These are phyloP conservation scores for Saccopteryx leptura DNA, from an alignment of 2,113 vertebrate species.

Conservation along the genomic window DNA sequence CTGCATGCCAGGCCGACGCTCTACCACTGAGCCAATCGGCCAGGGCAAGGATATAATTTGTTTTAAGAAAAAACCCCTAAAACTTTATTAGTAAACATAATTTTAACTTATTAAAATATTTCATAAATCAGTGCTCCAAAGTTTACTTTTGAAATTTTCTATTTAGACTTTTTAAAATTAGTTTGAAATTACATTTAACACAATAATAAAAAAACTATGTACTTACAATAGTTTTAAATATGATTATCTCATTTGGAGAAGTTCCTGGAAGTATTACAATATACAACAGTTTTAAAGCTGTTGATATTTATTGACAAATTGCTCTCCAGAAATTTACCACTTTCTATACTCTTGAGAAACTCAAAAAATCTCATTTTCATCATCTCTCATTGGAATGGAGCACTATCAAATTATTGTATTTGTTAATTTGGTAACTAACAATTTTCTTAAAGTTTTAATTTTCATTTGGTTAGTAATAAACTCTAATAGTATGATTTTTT, in stretches of 20 bases:
- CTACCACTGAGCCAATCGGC: too few relatives aligned
- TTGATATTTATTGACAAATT: background rate
- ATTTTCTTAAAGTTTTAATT: background rate
- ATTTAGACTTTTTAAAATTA: conserved; percentile 5
- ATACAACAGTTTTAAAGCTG: background rate
- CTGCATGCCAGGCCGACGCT: too few relatives aligned
- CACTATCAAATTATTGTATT: background rate
- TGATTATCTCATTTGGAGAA: background rate
- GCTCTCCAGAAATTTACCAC: background rate
- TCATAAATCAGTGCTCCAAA: background rate
- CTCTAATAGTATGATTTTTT: background rate
- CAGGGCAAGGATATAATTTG: background rate
- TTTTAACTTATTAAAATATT: conserved; percentile 19
- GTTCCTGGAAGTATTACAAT: background rate
- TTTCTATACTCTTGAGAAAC: background rate
- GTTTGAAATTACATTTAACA: background rate
- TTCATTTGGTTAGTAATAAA: background rate
- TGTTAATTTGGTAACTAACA: background rate
- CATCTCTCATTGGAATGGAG: background rate
- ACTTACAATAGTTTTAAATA: conserved; percentile 18
- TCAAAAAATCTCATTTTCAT: background rate
- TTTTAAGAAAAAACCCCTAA: background rate
- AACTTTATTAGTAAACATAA: background rate
- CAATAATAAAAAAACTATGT: background rate
- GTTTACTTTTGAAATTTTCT: background rate